Base-by-base conservation (phyloP, 2,797 vertebrate genomes). In the Nyctibius grandis region DNA sequence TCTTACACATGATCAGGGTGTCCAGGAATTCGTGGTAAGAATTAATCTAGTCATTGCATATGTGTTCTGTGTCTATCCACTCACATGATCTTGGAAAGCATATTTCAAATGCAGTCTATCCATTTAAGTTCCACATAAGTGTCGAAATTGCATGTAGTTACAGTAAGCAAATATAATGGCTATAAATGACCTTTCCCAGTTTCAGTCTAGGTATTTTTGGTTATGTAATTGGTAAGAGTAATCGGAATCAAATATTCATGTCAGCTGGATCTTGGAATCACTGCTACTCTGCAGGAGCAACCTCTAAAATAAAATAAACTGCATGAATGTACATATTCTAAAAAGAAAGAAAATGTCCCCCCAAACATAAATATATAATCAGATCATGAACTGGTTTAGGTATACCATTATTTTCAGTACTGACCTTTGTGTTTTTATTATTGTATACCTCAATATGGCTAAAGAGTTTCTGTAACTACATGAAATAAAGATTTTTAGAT, bases 391-490 rank as follows among this genome's bases (percentile, higher is more conserved):
- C 25, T 65, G 26, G 16, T 63, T 70, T 72, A 47, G 6, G 20
- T 40, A 76, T 45, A 48, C 6, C 9, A 48, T 72, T 79, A 44
- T 85, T 72, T 83, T 68, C 53, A 51, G 15, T 29, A 26, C 4
- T 11, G 5, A 25, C 9, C 21, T 89, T 67, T 53, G 11, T 81
- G n/a, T 1, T 34, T 89, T 86, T 63, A 14, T 47, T 68, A 36
- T 26, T 36, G 19, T 15, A 22, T 51, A 47, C 17, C 5, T 75
- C 0, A 0, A 8, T 31, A 36, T 2, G 26, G n/a, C 38, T 65
- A 33, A 87, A 69, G 31, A 31, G 15, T 60, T 92, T 70, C 44
- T 45, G 4, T 85, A 67, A n/a, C 29, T 68, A 38, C 20, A 33
- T 11, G 45, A 56, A 69, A 50, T 56, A 33, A 25, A 54, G 29